Evolutionary conservation across 2,113 vertebrate genomes (phyloP).

Genomic region (Uria aalge): DNA sequence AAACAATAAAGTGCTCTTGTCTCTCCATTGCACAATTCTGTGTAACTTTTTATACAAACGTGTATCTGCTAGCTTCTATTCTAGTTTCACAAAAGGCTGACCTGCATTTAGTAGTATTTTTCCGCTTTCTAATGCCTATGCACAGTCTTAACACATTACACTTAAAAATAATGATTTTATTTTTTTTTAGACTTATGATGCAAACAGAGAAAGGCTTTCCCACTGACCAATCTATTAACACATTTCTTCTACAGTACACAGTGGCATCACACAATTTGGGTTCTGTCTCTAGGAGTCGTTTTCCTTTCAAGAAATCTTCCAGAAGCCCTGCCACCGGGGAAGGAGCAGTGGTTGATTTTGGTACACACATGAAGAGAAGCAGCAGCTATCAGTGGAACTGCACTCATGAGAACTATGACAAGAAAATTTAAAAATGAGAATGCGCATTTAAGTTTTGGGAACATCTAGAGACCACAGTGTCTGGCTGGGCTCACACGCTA

Average conservation of each 20-base stretch:
- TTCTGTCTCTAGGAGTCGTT: neutral
- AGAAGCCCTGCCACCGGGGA: fast-evolving
- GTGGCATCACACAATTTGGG: neutral
- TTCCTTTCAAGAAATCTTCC: neutral
- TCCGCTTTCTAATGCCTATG: neutral
- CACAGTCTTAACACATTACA: neutral
- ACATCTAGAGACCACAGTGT: neutral
- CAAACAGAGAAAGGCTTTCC: neutral
- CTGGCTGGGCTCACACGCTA: neutral
- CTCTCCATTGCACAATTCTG: neutral
- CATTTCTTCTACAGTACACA: neutral
- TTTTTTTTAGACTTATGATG: neutral
- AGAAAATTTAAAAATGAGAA: neutral
- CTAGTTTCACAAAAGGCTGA: neutral
- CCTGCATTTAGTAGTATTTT: neutral
- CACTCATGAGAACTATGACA: neutral
- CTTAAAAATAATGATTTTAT: neutral
- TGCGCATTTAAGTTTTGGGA: neutral
- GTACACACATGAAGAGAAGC: neutral
- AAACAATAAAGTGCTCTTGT: neutral
- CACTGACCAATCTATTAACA: neutral
- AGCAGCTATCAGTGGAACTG: neutral
- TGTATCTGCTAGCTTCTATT: neutral
- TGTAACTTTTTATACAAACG: neutral
- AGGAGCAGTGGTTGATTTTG: neutral